Conservation (phyloP, 2,113 vertebrate genomes). For the Vombatus ursinus region DNA sequence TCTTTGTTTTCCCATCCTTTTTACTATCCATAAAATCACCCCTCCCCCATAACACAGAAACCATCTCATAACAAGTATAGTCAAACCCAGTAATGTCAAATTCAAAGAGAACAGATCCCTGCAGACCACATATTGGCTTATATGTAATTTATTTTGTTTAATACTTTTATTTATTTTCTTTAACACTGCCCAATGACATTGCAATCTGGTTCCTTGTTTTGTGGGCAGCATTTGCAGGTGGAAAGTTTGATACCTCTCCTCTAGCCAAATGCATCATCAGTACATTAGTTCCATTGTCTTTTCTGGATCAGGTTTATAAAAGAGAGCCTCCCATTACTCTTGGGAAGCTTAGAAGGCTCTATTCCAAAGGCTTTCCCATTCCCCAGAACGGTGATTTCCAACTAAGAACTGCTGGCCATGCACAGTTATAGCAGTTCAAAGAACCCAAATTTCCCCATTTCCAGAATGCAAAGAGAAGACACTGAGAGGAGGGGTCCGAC, state of each 20-base stretch:
- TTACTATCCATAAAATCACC: neutral
- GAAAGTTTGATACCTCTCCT: neutral
- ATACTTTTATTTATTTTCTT: neutral
- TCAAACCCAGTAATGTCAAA: neutral
- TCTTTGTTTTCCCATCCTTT: neutral
- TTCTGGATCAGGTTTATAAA: neutral
- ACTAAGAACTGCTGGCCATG: neutral
- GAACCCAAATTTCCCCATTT: neutral
- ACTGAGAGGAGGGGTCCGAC: neutral
- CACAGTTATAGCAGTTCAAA: neutral
- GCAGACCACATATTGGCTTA: neutral
- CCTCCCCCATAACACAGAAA: neutral
- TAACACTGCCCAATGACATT: neutral
- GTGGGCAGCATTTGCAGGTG: neutral
- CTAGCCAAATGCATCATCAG: neutral
- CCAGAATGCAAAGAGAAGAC: neutral
- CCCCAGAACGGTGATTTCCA: neutral
- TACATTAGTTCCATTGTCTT: slow-evolving; percentile 22
- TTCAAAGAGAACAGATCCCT: neutral
- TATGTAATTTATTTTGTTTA: neutral
- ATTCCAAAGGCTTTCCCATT: neutral
- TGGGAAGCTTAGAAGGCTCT: neutral
- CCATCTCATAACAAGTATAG: neutral
- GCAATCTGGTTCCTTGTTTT: neutral
- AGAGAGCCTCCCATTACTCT: neutral